These are phyloP conservation scores for Andrena flavipes DNA, from an alignment of 2,888 invertebrate genomes.

Conservation along the genomic window DNA sequence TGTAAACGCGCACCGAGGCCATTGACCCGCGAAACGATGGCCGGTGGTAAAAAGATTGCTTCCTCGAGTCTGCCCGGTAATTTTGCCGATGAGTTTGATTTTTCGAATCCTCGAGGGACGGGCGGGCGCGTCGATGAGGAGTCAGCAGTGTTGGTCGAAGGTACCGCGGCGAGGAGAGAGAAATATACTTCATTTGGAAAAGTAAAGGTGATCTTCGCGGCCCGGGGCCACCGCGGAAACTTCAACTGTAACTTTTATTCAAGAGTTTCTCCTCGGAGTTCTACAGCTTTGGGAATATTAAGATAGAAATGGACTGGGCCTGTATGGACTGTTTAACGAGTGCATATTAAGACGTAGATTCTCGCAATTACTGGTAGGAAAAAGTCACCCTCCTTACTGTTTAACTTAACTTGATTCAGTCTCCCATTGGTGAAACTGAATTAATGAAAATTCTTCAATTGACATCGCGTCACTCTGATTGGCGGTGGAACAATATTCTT, in stretches of 20 bases:
- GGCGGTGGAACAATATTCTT: slow-evolving; percentile 25
- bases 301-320: neutral
- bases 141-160: neutral
- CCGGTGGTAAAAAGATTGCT: neutral
- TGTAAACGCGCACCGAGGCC: neutral
- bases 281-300: neutral
- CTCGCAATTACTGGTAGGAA: neutral
- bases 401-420: neutral
- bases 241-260: neutral
- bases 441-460: slow-evolving; percentile 20
- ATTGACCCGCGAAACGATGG: neutral
- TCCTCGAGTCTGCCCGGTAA: neutral
- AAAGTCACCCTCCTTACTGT: neutral
- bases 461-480: slow-evolving; percentile 2
- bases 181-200: neutral
- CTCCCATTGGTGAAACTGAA: neutral
- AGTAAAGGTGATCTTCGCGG: neutral
- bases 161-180: neutral
- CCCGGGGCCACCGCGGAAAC: neutral
- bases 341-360: neutral
- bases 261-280: neutral
- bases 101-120: neutral
- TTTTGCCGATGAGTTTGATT: neutral
- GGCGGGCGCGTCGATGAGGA: neutral
- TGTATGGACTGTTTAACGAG: neutral